Evolutionary conservation across 92 coral and sea anemone genomes (phyloP).

Genomic region (Virgularia gustaviana): DNA sequence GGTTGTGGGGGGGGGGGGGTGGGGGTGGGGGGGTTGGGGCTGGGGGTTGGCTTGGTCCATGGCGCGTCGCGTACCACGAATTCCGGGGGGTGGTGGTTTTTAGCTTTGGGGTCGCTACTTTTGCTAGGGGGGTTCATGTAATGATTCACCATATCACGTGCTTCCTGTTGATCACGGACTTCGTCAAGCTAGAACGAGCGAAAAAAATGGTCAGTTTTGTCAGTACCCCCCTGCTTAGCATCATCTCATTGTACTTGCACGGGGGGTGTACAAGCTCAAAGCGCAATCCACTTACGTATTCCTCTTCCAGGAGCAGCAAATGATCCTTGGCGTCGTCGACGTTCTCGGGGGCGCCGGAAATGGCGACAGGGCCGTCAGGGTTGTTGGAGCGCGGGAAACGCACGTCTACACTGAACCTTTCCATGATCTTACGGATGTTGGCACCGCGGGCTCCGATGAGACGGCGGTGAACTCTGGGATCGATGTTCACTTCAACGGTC

Average conservation of each 20-base stretch:
- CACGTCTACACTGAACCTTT: constrained; percentile 81
- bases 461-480: constrained; percentile 94
- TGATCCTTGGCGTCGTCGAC: constrained; percentile 98
- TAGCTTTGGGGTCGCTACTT: constrained; percentile 36
- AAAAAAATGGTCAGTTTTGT: neutral
- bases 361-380: constrained; percentile 77
- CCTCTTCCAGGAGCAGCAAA: constrained; percentile 82
- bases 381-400: constrained; percentile 85
- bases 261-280: too few species aligned
- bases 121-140: constrained; percentile 96
- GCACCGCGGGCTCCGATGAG: constrained; percentile 92
- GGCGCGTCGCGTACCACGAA: constrained; percentile 97
- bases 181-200: constrained; percentile 72
- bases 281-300: constrained; percentile 68
- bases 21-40: too few species aligned
- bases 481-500: constrained; percentile 72
- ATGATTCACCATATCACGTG: constrained; percentile 71
- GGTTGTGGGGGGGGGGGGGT: constrained; percentile 17
- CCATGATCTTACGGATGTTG: constrained; percentile 90
- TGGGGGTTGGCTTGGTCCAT: constrained; percentile 62
- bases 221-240: too few species aligned
- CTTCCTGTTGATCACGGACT: constrained; percentile 81
- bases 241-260: too few species aligned
- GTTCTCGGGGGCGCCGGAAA: constrained; percentile 75
- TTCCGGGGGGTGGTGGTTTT: constrained; percentile 37